Evolutionary conservation across 2,888 invertebrate genomes (phyloP).

Genomic region (Acleris holmiana): DNA sequence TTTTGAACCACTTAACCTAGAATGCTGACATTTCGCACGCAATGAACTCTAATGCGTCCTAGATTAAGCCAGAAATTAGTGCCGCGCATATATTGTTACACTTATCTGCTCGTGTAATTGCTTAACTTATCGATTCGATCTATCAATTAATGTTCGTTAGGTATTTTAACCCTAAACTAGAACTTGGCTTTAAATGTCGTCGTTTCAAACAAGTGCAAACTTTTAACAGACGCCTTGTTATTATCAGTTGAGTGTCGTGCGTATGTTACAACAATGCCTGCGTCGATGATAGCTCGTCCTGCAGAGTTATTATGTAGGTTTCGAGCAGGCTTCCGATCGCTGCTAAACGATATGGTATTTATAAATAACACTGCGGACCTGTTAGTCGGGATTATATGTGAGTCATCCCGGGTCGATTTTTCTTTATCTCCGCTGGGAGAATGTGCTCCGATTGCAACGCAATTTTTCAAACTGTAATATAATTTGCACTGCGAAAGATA

Average conservation of each 20-base stretch:
- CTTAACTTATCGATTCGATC: neutral
- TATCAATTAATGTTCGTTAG: no score
- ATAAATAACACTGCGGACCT: slow-evolving; percentile 40
- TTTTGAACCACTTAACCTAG: slow-evolving; percentile 37
- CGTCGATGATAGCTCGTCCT: slow-evolving; percentile 58
- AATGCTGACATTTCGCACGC: slow-evolving; percentile 33
- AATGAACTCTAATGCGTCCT: slow-evolving; percentile 32
- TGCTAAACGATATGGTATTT: slow-evolving; percentile 68
- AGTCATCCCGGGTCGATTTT: slow-evolving; percentile 38
- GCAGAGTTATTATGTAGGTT: slow-evolving; percentile 54
- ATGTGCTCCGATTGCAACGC: slow-evolving; percentile 4
- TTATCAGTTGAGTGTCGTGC: slow-evolving; percentile 33
- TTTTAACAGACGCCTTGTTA: slow-evolving; percentile 36
- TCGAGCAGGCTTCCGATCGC: slow-evolving; percentile 60
- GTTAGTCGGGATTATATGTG: slow-evolving; percentile 32
- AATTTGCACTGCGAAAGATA: slow-evolving; percentile 14
- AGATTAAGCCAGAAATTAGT: slow-evolving; percentile 31
- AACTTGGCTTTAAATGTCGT: neutral
- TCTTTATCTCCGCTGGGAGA: slow-evolving; percentile 15
- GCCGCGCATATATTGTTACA: slow-evolving; percentile 1
- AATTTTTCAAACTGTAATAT: slow-evolving; percentile 19
- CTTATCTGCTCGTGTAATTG: neutral
- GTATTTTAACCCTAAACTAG: neutral
- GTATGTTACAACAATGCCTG: slow-evolving; percentile 53
- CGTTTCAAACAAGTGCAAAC: neutral